These are phyloP conservation scores for Cinara cedri DNA, from an alignment of 2,888 invertebrate genomes.

Conservation along the genomic window DNA sequence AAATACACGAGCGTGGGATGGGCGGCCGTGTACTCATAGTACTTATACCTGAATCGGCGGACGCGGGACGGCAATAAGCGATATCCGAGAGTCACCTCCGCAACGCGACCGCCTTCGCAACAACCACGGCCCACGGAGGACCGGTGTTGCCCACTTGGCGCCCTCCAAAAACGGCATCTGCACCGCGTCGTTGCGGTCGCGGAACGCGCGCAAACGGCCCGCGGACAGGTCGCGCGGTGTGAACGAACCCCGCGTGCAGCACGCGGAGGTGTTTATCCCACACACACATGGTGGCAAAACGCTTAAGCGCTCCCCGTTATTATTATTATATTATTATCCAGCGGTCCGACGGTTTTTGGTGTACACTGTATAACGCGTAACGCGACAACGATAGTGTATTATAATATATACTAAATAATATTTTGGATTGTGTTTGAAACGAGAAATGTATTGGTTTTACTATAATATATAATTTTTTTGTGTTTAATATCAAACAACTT, in stretches of 20 bases:
- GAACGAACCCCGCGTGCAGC: slow-evolving; percentile 39
- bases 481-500: no score
- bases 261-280: slow-evolving; percentile 49
- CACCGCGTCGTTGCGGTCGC: not conserved
- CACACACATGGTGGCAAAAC: slow-evolving; percentile 15
- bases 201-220: slow-evolving; percentile 28
- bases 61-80: not conserved
- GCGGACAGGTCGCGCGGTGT: slow-evolving; percentile 47
- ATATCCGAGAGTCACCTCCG: slow-evolving; percentile 42
- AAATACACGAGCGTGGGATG: slow-evolving; percentile 15
- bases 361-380: no score
- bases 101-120: slow-evolving; percentile 45
- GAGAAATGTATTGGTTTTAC: no score
- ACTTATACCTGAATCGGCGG: slow-evolving; percentile 2
- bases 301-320: slow-evolving; percentile 7
- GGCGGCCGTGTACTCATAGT: not conserved
- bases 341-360: no score
- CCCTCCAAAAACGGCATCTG: slow-evolving; percentile 56
- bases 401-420: no score
- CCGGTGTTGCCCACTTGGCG: slow-evolving; percentile 56
- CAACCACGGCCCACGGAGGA: slow-evolving; percentile 39
- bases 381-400: no score
- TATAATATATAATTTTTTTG: no score
- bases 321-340: not conserved
- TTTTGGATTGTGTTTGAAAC: no score